These are phyloP conservation scores for Drosophila barbarae DNA, from an alignment of 2,888 invertebrate genomes.

Conservation along the genomic window DNA sequence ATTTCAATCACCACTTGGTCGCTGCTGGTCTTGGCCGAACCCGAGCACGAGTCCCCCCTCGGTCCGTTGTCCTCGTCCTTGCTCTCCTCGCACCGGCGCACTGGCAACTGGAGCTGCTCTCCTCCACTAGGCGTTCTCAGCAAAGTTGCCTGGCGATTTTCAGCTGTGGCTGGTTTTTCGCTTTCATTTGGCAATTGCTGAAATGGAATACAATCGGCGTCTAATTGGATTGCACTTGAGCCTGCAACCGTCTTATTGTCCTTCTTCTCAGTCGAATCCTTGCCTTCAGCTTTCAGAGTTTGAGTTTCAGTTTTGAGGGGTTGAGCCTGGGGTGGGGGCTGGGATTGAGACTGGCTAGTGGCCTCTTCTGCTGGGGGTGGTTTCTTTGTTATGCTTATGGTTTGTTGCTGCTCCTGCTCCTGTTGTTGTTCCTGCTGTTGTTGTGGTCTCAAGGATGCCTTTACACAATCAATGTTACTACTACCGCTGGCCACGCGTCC, in stretches of 20 bases:
- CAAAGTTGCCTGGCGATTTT: constrained; percentile 46
- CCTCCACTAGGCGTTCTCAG: constrained; percentile 47
- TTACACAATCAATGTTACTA: constrained; percentile 60
- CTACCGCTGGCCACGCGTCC: constrained; percentile 61
- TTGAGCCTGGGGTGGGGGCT: not conserved
- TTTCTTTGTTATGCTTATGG: constrained; percentile 57
- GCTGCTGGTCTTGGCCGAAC: constrained; percentile 22
- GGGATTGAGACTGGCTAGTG: constrained; percentile 8
- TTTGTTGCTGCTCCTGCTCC: constrained; percentile 28
- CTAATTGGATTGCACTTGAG: constrained; percentile 68
- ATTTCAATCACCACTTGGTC: constrained; percentile 67
- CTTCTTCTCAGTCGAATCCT: not conserved
- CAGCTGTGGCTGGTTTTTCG: constrained; percentile 44
- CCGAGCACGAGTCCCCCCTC: constrained; percentile 9
- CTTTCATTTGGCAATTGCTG: constrained; percentile 52
- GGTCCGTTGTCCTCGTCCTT: not conserved
- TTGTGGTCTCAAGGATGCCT: constrained; percentile 65
- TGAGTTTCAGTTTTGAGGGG: not conserved
- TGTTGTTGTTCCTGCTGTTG: constrained; percentile 33
- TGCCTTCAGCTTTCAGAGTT: constrained; percentile 5
- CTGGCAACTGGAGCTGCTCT: constrained; percentile 31
- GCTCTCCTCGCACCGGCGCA: constrained; percentile 53
- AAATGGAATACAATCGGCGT: constrained; percentile 52
- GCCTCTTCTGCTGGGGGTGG: constrained; percentile 48
- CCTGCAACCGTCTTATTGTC: constrained; percentile 49